A percentile compares a stretch with the other conserved stretches of the same genome.
Conservation (phyloP, 1,140 invertebrate genomes). For the Lutraria rhynchaena region DNA sequence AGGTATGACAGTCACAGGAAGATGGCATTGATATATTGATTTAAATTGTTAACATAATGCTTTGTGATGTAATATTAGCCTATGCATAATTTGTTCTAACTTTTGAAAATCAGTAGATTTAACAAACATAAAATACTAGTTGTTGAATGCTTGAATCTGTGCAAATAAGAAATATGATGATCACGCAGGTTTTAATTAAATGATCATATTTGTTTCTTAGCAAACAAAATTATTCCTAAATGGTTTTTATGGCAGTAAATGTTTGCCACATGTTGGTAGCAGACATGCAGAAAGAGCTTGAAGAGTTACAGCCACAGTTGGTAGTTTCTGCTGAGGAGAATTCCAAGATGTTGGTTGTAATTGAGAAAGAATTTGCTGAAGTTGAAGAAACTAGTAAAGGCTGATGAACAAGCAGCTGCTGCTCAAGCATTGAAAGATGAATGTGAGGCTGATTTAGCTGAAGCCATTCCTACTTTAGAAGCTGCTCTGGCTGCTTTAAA, state of each 20-base stretch:
- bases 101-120: no score
- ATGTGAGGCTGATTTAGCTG: constrained; percentile 82
- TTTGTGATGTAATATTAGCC: no score
- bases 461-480: constrained; percentile 82
- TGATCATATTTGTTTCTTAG: no score
- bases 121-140: no score
- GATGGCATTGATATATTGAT: no score
- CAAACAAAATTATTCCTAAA: no score
- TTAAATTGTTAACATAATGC: no score
- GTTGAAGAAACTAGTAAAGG: constrained; percentile 79
- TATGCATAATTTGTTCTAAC: no score
- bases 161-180: no score
- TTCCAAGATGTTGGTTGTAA: constrained; percentile 92
- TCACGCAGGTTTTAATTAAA: no score
- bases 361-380: constrained; percentile 80
- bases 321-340: constrained; percentile 80
- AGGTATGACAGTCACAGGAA: constrained; percentile 71
- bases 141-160: no score
- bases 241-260: no score
- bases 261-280: constrained; percentile 86
- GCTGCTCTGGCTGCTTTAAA: constrained; percentile 81
- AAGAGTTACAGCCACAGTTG: constrained; percentile 81
- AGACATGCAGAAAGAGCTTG: constrained; percentile 85
- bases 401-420: constrained; percentile 83
- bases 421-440: constrained; percentile 89